phyloP scores from a whole-genome alignment of 2,888 invertebrate species.

The Criorhina ranunculi region DNA sequence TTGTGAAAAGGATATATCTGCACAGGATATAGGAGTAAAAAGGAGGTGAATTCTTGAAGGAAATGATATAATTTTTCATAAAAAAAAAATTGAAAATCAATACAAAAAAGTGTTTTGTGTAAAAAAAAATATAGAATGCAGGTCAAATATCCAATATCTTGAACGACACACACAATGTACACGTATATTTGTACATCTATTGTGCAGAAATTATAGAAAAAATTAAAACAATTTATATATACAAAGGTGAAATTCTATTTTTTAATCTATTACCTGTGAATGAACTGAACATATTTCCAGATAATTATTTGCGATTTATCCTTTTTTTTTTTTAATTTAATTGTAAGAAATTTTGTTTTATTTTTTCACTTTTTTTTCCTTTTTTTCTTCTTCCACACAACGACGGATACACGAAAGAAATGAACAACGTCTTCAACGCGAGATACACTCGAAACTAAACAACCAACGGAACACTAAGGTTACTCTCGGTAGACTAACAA shows the following conservation, averaged over 20 bases:
- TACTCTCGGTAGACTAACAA: constrained; percentile 58
- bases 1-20: not conserved
- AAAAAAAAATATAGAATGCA: constrained; percentile 17
- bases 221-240: not conserved
- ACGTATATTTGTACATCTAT: not conserved
- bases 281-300: constrained; percentile 83
- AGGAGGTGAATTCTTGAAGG: constrained; percentile 18
- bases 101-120: not conserved
- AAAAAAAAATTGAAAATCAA: constrained; percentile 41
- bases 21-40: too few species aligned
- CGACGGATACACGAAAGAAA: not conserved
- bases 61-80: constrained; percentile 68
- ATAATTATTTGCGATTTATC: constrained; percentile 20
- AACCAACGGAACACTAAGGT: constrained; percentile 51
- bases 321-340: constrained; percentile 25
- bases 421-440: constrained; percentile 68
- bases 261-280: constrained; percentile 82
- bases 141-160: constrained; percentile 27
- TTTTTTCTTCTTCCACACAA: constrained; percentile 33
- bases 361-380: not conserved
- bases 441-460: constrained; percentile 73
- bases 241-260: not conserved
- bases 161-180: too few species aligned
- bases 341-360: constrained; percentile 15
- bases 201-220: constrained; percentile 4